Conservation (phyloP, 2,888 invertebrate genomes). For the Cryptus armator region DNA sequence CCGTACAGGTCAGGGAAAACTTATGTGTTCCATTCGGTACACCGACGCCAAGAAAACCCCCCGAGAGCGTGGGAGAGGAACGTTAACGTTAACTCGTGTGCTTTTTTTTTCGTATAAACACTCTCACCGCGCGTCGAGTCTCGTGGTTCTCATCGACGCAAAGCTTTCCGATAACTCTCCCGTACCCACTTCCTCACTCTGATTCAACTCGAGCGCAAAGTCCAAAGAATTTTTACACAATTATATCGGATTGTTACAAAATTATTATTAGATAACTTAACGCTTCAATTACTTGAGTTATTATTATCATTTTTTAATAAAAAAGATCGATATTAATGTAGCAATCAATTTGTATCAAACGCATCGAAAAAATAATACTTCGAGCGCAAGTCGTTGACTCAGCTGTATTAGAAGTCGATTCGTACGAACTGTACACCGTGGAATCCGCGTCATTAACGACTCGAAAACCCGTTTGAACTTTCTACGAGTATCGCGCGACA, state of each 20-base stretch:
- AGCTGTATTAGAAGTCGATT: neutral
- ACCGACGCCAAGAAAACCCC: neutral
- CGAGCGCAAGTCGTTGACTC: neutral
- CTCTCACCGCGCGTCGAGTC: constrained; percentile 11
- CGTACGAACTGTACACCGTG: neutral
- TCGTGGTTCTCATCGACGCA: constrained; percentile 5
- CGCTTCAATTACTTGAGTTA: too few relatives aligned
- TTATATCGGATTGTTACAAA: neutral
- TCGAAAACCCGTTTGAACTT: constrained; percentile 74
- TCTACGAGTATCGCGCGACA: constrained; percentile 54
- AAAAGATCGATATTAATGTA: too few relatives aligned
- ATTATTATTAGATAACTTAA: too few relatives aligned
- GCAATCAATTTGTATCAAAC: too few relatives aligned
- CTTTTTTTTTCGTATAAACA: constrained; percentile 33
- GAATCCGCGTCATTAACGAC: constrained; percentile 22
- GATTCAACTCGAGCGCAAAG: neutral
- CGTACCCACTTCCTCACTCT: neutral
- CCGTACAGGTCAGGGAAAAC: neutral
- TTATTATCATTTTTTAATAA: neutral
- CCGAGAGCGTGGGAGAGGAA: neutral
- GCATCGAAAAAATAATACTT: neutral
- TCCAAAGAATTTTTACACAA: constrained; percentile 20
- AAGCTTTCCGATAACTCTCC: constrained; percentile 17
- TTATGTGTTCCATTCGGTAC: constrained; percentile 4
- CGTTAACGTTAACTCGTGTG: constrained; percentile 37